phyloP scores from a whole-genome alignment of 2,888 invertebrate species.

The Acleris holmiana region DNA sequence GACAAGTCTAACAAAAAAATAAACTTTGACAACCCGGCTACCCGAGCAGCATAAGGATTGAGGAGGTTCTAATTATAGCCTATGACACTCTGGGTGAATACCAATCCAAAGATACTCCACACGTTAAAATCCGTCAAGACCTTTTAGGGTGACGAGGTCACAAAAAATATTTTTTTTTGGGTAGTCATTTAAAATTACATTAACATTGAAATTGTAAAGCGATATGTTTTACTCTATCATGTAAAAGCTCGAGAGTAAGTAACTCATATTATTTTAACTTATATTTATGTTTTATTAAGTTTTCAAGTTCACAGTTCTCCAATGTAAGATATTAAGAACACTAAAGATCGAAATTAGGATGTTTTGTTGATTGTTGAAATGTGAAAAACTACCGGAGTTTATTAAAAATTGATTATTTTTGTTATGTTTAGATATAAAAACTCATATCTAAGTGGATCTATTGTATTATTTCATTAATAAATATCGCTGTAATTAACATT shows the following conservation, averaged over 20 bases:
- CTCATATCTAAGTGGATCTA: slow-evolving; percentile 28
- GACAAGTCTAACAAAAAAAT: too few species aligned
- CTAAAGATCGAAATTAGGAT: slow-evolving; percentile 54
- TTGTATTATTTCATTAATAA: slow-evolving; percentile 35
- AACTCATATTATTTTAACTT: background rate
- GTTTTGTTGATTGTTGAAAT: slow-evolving; percentile 4
- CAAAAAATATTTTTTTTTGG: too few species aligned
- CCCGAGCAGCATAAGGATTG: too few species aligned
- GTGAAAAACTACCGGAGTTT: slow-evolving; percentile 12
- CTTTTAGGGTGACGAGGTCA: too few species aligned
- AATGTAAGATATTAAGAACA: slow-evolving; percentile 48
- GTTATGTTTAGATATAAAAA: slow-evolving; percentile 25
- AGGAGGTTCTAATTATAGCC: too few species aligned
- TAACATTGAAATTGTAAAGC: too few species aligned
- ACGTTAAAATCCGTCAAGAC: too few species aligned
- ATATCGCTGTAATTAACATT: slow-evolving; percentile 8
- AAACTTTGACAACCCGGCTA: too few species aligned
- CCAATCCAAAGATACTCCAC: too few species aligned
- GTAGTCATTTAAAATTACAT: too few species aligned
- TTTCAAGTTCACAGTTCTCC: background rate
- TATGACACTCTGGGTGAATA: too few species aligned
- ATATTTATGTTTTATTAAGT: background rate
- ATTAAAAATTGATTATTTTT: slow-evolving; percentile 22
- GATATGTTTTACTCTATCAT: background rate
- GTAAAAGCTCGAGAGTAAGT: background rate